These are phyloP conservation scores for Brienomyrus brachyistius DNA, from an alignment of 2,113 vertebrate species.

Conservation along the genomic window DNA sequence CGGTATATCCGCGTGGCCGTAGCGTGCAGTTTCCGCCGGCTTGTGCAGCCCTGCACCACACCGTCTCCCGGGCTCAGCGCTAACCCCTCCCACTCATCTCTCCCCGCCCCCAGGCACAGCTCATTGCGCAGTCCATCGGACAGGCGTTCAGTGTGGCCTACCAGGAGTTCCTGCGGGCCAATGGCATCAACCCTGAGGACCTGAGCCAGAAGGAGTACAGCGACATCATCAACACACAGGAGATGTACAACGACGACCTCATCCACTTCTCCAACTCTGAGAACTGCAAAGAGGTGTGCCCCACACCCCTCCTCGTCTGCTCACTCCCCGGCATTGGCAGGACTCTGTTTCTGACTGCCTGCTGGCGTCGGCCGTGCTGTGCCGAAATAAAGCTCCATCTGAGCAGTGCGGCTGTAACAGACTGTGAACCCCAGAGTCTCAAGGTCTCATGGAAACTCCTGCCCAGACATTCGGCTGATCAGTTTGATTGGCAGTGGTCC, in stretches of 20 bases:
- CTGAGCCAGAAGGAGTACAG: slow-evolving; percentile 99
- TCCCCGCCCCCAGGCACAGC: slow-evolving; percentile 72
- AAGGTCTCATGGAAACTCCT: too few species aligned
- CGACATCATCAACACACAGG: slow-evolving; percentile 97
- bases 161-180: slow-evolving; percentile 94
- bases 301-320: not conserved
- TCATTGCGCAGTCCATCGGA: slow-evolving; percentile 96
- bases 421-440: not conserved
- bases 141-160: slow-evolving; percentile 98
- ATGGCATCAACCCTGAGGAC: slow-evolving; percentile 96
- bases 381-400: not conserved
- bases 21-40: not conserved
- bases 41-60: too few species aligned
- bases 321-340: not conserved
- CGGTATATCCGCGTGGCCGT: not conserved
- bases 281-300: slow-evolving; percentile 94
- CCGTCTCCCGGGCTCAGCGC: not conserved
- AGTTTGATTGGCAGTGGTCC: not conserved
- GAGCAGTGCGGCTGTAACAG: not conserved
- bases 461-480: not conserved
- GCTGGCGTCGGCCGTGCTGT: not conserved
- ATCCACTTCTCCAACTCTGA: slow-evolving; percentile 98
- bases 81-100: not conserved
- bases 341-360: not conserved
- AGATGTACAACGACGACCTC: slow-evolving; percentile 99